Conservation (phyloP, 2,113 vertebrate genomes). For the Cacatua alba region DNA sequence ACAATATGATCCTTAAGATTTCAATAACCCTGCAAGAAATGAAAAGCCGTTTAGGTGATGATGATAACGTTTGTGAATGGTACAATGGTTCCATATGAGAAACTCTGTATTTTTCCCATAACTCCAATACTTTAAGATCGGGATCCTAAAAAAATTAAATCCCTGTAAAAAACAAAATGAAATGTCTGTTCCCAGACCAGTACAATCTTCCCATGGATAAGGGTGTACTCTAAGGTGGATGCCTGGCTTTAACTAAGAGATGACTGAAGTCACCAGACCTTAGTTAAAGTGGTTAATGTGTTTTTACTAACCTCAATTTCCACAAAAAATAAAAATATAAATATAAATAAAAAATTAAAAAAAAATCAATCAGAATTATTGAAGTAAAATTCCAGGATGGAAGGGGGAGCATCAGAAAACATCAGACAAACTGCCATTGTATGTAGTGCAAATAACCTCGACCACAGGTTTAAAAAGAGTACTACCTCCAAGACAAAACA, state of each 20-base stretch:
- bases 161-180: not conserved
- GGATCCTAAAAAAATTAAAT: not conserved
- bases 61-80: rapidly evolving
- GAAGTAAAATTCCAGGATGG: not conserved
- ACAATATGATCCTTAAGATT: not conserved
- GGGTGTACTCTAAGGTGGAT: not conserved
- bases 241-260: not conserved
- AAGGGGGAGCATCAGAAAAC: not conserved
- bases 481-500: not conserved
- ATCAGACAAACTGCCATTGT: not conserved
- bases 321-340: not conserved
- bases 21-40: not conserved
- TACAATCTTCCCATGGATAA: not conserved
- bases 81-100: not conserved
- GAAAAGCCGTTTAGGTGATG: not conserved
- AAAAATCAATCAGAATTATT: not conserved
- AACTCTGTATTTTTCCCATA: not conserved
- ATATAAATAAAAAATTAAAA: not conserved
- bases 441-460: not conserved
- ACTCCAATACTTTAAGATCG: not conserved
- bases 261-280: not conserved
- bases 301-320: not conserved
- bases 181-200: not conserved
- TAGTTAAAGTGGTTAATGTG: not conserved
- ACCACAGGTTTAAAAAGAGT: not conserved